A percentile compares a stretch with the other conserved stretches of the same genome.
Conservation (phyloP, 1,140 invertebrate genomes). For the Gonioctena quinquepunctata region DNA sequence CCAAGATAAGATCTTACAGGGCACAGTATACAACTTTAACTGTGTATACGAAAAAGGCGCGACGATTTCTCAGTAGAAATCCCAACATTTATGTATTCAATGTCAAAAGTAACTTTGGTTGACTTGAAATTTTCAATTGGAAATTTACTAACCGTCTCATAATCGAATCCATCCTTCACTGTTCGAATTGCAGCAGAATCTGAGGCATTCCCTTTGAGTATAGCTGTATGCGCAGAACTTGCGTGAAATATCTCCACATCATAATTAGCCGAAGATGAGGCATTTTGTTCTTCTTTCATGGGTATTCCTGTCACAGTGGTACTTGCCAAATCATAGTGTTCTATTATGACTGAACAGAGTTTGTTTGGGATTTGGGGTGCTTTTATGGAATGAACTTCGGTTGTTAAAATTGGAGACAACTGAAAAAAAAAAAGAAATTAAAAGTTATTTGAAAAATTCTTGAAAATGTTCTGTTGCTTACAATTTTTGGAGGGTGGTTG, state of each 20-base stretch:
- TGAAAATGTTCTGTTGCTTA: conserved; percentile 16
- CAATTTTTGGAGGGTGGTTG: conserved; percentile 62
- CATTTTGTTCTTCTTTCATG: conserved; percentile 99
- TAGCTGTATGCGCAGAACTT: conserved; percentile 77
- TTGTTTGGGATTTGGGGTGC: conserved; percentile 68
- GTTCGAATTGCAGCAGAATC: conserved; percentile 57
- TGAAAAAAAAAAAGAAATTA: conserved; percentile 42
- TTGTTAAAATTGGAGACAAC: conserved; percentile 68
- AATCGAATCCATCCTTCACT: conserved; percentile 59
- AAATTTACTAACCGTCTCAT: conserved; percentile 69
- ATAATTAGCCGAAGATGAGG: conserved; percentile 96
- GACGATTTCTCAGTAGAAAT: too few relatives aligned
- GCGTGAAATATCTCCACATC: conserved; percentile 96
- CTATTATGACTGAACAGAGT: conserved; percentile 74
- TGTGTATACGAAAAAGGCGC: too few relatives aligned
- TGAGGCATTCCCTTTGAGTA: conserved; percentile 66
- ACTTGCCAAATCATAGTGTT: conserved; percentile 90
- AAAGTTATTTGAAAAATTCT: not conserved
- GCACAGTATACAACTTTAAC: too few relatives aligned
- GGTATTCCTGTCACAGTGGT: conserved; percentile 96
- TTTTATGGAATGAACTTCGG: conserved; percentile 72
- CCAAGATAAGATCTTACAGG: too few relatives aligned
- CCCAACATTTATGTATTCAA: too few relatives aligned
- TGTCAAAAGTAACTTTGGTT: too few relatives aligned
- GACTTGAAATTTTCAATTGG: not conserved